A percentile compares a stretch with the other conserved stretches of the same genome.
phyloP scores from a whole-genome alignment of 2,797 vertebrate species.

The Pogonophryne albipinna region DNA sequence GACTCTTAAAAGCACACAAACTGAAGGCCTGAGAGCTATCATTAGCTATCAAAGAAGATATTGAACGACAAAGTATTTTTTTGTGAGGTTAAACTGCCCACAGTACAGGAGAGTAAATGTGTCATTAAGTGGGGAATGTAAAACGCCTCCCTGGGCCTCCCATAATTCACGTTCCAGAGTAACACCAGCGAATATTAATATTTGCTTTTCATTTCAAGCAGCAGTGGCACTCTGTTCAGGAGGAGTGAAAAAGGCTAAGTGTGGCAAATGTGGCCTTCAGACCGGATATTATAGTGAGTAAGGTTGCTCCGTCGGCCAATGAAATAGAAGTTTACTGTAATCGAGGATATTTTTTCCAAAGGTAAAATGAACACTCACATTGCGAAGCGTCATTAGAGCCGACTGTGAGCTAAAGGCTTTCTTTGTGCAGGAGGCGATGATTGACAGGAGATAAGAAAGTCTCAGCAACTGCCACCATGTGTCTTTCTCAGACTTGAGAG shows the following conservation, averaged over 20 bases:
- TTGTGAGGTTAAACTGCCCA: conserved; percentile 34
- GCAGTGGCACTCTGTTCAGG: conserved; percentile 72
- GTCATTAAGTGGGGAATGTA: conserved; percentile 80
- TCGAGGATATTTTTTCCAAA: conserved; percentile 20
- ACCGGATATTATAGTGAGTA: conserved; percentile 80
- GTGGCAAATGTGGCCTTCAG: conserved; percentile 70
- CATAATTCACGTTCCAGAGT: conserved; percentile 79
- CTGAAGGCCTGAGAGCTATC: conserved; percentile 2
- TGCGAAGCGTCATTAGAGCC: conserved; percentile 26
- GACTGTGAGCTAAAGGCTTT: conserved; percentile 25
- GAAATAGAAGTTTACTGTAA: conserved; percentile 57
- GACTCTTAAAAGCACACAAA: conserved; percentile 14
- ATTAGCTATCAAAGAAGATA: conserved; percentile 20
- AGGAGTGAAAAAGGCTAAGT: conserved; percentile 50
- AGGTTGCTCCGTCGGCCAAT: conserved; percentile 44
- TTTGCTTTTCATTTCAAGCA: conserved; percentile 89
- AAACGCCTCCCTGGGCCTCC: conserved; percentile 77
- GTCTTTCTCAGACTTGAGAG: conserved; percentile 38
- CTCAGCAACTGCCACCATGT: conserved; percentile 18
- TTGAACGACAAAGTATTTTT: conserved; percentile 33
- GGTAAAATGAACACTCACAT: conserved; percentile 37
- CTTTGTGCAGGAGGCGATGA: conserved; percentile 33
- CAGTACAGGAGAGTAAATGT: conserved; percentile 62
- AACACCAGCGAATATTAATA: conserved; percentile 86
- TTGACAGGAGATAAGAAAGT: conserved; percentile 50